phyloP scores from a whole-genome alignment of 2,888 invertebrate species.

The Stramonita haemastoma region DNA sequence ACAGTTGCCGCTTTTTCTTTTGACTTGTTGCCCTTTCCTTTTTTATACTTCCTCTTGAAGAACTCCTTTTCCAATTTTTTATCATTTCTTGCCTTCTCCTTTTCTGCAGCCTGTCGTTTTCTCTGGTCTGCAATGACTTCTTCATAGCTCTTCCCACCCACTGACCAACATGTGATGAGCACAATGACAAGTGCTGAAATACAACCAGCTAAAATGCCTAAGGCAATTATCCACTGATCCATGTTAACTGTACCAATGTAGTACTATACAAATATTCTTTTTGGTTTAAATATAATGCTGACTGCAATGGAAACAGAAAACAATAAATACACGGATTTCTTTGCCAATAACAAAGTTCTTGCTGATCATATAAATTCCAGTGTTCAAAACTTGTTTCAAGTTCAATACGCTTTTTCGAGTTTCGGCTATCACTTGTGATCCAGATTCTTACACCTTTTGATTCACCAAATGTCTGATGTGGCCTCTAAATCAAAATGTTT shows the following conservation, averaged over 20 bases:
- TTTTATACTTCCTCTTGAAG: constrained; percentile 65
- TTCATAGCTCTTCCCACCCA: constrained; percentile 89
- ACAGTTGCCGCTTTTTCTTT: constrained; percentile 67
- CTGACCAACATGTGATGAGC: constrained; percentile 84
- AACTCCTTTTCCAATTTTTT: constrained; percentile 81
- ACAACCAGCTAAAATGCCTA: constrained; percentile 84
- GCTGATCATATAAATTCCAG: too few species aligned
- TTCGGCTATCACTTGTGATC: too few species aligned
- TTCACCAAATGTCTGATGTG: too few species aligned
- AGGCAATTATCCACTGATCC: constrained; percentile 86
- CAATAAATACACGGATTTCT: too few species aligned
- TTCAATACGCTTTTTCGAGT: too few species aligned
- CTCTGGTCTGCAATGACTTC: constrained; percentile 90
- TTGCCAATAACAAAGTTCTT: too few species aligned
- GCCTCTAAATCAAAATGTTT: too few species aligned
- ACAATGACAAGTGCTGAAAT: constrained; percentile 84
- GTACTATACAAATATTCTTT: too few species aligned
- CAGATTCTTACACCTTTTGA: too few species aligned
- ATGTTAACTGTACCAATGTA: constrained; percentile 76
- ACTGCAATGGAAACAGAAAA: too few species aligned
- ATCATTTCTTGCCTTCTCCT: constrained; percentile 73
- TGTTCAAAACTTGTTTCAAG: too few species aligned
- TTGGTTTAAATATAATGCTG: too few species aligned
- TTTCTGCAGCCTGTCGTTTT: constrained; percentile 70
- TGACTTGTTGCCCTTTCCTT: constrained; percentile 68